Conservation (phyloP, 2,797 vertebrate species). For the Spinibarbus caldwelli region DNA sequence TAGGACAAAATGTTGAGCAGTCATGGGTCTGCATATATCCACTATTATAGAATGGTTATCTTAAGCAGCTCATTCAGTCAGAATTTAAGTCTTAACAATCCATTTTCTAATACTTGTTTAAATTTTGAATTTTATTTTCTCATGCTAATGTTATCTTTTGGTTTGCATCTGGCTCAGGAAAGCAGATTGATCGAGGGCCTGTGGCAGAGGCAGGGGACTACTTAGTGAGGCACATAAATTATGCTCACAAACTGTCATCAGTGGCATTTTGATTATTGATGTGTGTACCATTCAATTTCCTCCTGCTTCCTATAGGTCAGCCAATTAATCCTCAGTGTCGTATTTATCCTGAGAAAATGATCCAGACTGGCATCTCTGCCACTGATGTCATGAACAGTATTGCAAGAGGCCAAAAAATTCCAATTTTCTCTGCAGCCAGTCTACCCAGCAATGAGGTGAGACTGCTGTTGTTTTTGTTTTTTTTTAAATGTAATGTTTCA, state of each 20-base stretch:
- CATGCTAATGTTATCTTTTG: no score
- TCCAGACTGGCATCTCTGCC: conserved; percentile 97
- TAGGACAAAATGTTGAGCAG: no score
- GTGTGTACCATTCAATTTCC: conserved; percentile 11
- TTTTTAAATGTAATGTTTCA: neutral
- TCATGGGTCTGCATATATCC: no score
- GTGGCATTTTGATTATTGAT: neutral
- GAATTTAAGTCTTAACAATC: no score
- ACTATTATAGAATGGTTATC: no score
- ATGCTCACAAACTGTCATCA: neutral
- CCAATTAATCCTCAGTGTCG: conserved; percentile 96
- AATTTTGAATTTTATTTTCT: no score
- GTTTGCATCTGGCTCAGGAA: conserved; percentile 93
- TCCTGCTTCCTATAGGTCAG: conserved; percentile 76
- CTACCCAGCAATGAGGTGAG: conserved; percentile 95
- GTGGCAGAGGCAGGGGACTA: conserved; percentile 90
- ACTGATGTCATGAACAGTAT: conserved; percentile 99
- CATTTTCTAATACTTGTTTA: no score
- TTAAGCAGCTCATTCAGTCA: no score
- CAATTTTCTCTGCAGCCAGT: conserved; percentile 96
- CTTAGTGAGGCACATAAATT: conserved; percentile 66
- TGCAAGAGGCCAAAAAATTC: conserved; percentile 97
- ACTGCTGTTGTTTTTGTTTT: neutral
- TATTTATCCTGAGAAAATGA: conserved; percentile 99
- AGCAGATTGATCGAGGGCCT: conserved; percentile 91